A percentile compares a stretch with the other conserved stretches of the same genome.
These are phyloP conservation scores for zebrafish (Danio rerio) DNA, from an alignment of 2,113 vertebrate species.

Conservation along the genomic window GRCz12tu NC_133182.1:23625001-23625500, in stretches of 20 bases:
- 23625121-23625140: constrained; percentile 45
- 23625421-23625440: constrained; percentile 1
- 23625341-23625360: not conserved
- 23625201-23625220: not conserved
- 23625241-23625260: not conserved
- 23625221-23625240: constrained; percentile 17
- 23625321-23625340: constrained; percentile 15
- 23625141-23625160: constrained; percentile 42
- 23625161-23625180: constrained; percentile 19
- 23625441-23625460: not conserved
- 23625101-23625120: constrained; percentile 51
- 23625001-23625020: too few relatives aligned
- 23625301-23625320: constrained; percentile 21
- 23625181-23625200: constrained; percentile 27
- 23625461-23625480: not conserved
- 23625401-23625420: not conserved
- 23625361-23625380: not conserved
- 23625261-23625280: not conserved
- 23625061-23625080: constrained; percentile 20
- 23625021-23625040: constrained; percentile 38
- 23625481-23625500: not conserved
- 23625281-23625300: constrained; percentile 18
- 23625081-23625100: constrained; percentile 46
- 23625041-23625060: constrained; percentile 4
- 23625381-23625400: constrained; percentile 3